A percentile compares a stretch with the other conserved stretches of the same genome.
These are phyloP conservation scores for Anthopleura sola DNA, from an alignment of 64 coral and sea anemone species.

Conservation along the genomic window DNA sequence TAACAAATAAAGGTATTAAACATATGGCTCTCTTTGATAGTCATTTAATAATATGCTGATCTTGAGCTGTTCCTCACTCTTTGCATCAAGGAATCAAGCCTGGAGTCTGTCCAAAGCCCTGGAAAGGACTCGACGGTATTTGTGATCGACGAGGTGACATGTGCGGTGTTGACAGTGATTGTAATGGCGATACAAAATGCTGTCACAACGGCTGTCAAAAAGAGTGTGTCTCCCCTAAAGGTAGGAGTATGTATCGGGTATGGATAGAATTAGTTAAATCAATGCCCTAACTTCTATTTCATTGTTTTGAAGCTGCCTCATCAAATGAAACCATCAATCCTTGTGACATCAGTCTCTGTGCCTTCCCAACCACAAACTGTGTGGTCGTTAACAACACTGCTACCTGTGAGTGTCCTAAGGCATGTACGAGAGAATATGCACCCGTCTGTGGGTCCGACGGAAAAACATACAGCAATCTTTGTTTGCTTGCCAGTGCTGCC, in stretches of 20 bases:
- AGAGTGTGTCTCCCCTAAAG: constrained; percentile 19
- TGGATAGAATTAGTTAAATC: too few relatives aligned
- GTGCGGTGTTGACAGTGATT: constrained; percentile 29
- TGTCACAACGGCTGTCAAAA: constrained; percentile 64
- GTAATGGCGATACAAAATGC: constrained; percentile 21
- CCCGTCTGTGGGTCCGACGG: constrained; percentile 64
- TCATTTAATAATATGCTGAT: too few relatives aligned
- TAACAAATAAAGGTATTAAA: too few relatives aligned
- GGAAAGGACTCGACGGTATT: constrained; percentile 20
- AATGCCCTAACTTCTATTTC: too few relatives aligned
- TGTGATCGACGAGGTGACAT: constrained; percentile 39
- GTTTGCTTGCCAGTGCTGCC: constrained; percentile 2
- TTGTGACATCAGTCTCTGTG: constrained; percentile 25
- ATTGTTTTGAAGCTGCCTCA: too few relatives aligned
- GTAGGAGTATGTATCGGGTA: too few relatives aligned
- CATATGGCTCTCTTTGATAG: too few relatives aligned
- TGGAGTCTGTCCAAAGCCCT: not conserved
- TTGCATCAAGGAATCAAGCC: not conserved
- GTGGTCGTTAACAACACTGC: constrained; percentile 42
- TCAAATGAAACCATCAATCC: not conserved
- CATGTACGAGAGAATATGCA: constrained; percentile 23
- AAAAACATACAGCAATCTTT: constrained; percentile 41
- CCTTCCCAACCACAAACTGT: constrained; percentile 20
- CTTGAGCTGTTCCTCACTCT: not conserved
- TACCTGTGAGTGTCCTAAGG: constrained; percentile 30